Conservation (phyloP, 2,888 invertebrate species). For the Alloscopus bannaensis region DNA sequence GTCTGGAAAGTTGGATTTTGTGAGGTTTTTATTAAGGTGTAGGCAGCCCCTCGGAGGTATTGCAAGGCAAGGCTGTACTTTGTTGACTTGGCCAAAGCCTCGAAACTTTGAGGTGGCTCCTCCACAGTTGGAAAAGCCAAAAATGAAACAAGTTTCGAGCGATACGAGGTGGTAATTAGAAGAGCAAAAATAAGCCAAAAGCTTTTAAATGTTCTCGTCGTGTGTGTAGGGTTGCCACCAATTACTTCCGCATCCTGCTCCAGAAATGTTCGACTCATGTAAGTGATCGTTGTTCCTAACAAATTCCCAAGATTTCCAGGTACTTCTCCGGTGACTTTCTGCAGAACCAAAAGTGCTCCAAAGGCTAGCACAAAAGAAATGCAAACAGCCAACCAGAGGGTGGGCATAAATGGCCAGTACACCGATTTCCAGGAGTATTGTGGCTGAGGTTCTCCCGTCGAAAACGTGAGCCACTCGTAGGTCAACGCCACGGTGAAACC, state of each 20-base stretch:
- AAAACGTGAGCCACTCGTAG: conserved; percentile 42
- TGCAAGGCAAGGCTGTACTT: conserved; percentile 48
- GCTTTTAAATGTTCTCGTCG: conserved; percentile 2
- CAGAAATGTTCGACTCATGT: not conserved
- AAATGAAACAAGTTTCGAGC: conserved; percentile 62
- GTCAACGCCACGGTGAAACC: conserved; percentile 41
- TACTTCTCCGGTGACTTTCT: no score
- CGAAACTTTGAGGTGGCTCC: conserved; percentile 57
- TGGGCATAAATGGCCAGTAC: conserved; percentile 43
- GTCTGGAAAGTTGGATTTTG: conserved; percentile 48
- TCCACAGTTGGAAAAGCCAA: conserved; percentile 60
- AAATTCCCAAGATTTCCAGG: not conserved
- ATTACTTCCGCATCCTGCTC: conserved; percentile 12
- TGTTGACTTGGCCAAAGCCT: conserved; percentile 46
- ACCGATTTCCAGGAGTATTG: conserved; percentile 58
- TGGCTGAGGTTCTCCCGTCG: conserved; percentile 35
- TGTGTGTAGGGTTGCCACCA: not conserved
- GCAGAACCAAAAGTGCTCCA: not conserved
- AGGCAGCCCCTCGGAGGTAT: conserved; percentile 62
- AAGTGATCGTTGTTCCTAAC: not conserved
- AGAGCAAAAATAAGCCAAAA: conserved; percentile 60
- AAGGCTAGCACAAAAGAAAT: not conserved
- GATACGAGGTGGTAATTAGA: conserved; percentile 59
- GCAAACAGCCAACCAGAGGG: conserved; percentile 18
- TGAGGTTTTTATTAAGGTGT: conserved; percentile 46